Evolutionary conservation across 92 coral and sea anemone species (phyloP).

Genomic region (Micromussa lordhowensis): DNA sequence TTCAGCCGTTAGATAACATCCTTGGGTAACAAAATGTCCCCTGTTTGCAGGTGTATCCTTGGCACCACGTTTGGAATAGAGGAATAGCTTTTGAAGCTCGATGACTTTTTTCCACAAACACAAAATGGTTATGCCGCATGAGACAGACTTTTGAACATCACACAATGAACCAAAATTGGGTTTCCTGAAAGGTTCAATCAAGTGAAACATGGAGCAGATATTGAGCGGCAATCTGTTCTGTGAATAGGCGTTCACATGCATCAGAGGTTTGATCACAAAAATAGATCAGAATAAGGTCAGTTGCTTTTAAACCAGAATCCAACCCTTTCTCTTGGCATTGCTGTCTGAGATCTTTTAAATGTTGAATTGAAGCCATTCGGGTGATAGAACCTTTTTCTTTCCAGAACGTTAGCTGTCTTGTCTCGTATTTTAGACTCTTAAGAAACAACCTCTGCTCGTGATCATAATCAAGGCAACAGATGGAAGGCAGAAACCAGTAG

Average conservation of each 20-base stretch:
- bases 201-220: conserved; percentile 46
- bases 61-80: conserved; percentile 50
- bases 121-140: conserved; percentile 63
- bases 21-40: conserved; percentile 47
- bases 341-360: conserved; percentile 46
- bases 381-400: conserved; percentile 11
- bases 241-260: conserved; percentile 56
- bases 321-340: conserved; percentile 23
- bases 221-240: conserved; percentile 31
- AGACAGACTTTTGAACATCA: conserved; percentile 42
- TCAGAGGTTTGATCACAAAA: conserved; percentile 62
- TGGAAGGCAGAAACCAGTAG: conserved; percentile 51
- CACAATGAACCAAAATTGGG: conserved; percentile 50
- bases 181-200: conserved; percentile 59
- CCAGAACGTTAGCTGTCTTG: conserved; percentile 54
- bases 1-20: conserved; percentile 59
- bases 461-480: conserved; percentile 42
- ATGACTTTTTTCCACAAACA: conserved; percentile 66
- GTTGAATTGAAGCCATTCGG: conserved; percentile 38
- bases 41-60: conserved; percentile 39
- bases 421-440: conserved; percentile 40
- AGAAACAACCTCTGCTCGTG: conserved; percentile 61
- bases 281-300: conserved; percentile 45
- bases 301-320: conserved; percentile 25
- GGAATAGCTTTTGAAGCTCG: conserved; percentile 53